Base-by-base conservation (phyloP, 2,113 vertebrate genomes). In the Ctenodactylus gundi region DNA sequence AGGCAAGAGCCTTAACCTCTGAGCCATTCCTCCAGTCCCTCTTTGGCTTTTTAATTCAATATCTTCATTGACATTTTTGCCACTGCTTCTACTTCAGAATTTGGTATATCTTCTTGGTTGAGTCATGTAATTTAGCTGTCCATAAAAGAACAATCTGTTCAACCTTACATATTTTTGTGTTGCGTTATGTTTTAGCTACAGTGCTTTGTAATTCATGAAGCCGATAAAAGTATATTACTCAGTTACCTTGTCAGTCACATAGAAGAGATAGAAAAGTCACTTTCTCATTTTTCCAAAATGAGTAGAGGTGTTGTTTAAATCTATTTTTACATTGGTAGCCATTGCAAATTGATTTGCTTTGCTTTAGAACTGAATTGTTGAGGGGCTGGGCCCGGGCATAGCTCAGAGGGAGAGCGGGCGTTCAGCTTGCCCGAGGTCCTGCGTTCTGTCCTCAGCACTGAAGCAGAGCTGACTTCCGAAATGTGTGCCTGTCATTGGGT, bases 41-140 rank as follows among this genome's bases (percentile, higher is more conserved):
- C n/a, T n/a, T n/a, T n/a, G n/a, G n/a, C n/a, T 60, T 93, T 94
- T 91, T 85, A 34, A 82, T 86, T 83, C 34, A n/a, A 4, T 94
- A 39, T 82, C 44, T 91, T 82, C 75, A 60, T 73, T 80, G 75
- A 76, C 12, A n/a, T 87, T 93, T 84, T 46, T 93, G 29, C 23
- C 88, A 34, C 58, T 81, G 64, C 72, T 84, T 6, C 60, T 7
- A 93, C 77, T 7, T 67, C 51, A 49, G 20, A 87, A 82, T 85
- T 87, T 62, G 14, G n/a, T n/a, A 10, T 73, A 20, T 53, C 58
- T 93, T 93, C 60, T 87, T 94, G 23, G 6, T 21, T 81, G 31
- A 5, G n/a, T 73, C 72, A 18, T 82, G 3, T 94, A 91, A 86
- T 62, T 78, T 76, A 85, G 31, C 21, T 84, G 23, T 78, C 34